Conservation (phyloP, 2,113 vertebrate species). For the Ranitomeya variabilis region DNA sequence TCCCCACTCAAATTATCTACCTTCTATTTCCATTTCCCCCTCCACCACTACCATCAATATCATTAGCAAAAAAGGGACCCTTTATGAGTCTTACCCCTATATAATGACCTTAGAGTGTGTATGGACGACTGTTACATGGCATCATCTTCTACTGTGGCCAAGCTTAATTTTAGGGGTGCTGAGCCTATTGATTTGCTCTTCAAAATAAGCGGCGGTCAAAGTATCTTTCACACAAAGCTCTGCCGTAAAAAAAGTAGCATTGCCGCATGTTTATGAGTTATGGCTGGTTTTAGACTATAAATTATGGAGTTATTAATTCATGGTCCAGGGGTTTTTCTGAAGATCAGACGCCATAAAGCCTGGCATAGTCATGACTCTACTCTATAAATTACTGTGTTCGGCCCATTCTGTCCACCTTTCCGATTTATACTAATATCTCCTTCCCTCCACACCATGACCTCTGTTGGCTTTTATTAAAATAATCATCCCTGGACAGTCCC, state of each 20-base stretch:
- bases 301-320: background rate
- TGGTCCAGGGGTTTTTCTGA: background rate
- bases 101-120: background rate
- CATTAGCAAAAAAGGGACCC: too few species aligned
- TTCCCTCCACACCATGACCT: background rate
- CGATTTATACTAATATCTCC: conserved; percentile 24
- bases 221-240: background rate
- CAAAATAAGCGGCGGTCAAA: too few species aligned
- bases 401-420: background rate
- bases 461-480: conserved; percentile 8
- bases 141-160: background rate
- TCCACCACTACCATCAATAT: too few species aligned
- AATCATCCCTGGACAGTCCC: background rate
- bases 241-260: too few species aligned
- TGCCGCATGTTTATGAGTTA: too few species aligned
- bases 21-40: too few species aligned
- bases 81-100: too few species aligned
- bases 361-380: background rate
- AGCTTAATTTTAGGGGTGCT: too few species aligned
- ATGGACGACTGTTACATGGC: background rate
- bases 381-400: background rate
- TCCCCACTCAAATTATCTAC: too few species aligned
- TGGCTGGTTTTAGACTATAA: background rate
- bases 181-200: too few species aligned
- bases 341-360: background rate